Conservation (phyloP, 2,797 vertebrate genomes). For the Sebastes goodei region DNA sequence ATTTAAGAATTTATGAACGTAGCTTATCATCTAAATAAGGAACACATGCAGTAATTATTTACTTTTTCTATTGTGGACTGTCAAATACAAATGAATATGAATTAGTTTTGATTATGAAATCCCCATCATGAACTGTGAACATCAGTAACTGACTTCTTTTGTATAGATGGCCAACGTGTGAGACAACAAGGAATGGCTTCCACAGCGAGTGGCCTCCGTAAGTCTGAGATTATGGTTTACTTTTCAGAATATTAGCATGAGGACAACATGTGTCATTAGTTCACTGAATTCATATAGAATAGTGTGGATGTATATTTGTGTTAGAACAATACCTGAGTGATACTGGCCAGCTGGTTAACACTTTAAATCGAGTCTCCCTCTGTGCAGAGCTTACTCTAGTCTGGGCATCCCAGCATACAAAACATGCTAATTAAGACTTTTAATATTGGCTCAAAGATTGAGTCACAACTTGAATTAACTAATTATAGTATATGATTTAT, state of each 20-base stretch:
- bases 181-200: constrained; percentile 76
- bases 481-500: not conserved
- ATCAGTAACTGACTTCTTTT: not conserved
- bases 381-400: not conserved
- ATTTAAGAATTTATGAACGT: too few relatives aligned
- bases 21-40: too few relatives aligned
- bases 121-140: not conserved
- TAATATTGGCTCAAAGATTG: too few relatives aligned
- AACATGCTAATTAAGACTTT: too few relatives aligned
- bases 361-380: not conserved
- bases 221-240: constrained; percentile 46
- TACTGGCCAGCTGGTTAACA: too few relatives aligned
- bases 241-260: not conserved
- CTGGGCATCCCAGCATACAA: not conserved
- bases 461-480: too few relatives aligned
- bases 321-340: not conserved
- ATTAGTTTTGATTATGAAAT: not conserved
- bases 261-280: too few relatives aligned
- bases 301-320: not conserved
- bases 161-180: constrained; percentile 60
- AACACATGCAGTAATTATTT: too few relatives aligned
- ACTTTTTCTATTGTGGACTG: not conserved
- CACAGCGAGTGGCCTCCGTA: constrained; percentile 69
- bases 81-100: not conserved
- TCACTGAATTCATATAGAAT: not conserved